Base-by-base conservation (phyloP, 1,140 invertebrate genomes). In the Pogonognathellus flavescens region DNA sequence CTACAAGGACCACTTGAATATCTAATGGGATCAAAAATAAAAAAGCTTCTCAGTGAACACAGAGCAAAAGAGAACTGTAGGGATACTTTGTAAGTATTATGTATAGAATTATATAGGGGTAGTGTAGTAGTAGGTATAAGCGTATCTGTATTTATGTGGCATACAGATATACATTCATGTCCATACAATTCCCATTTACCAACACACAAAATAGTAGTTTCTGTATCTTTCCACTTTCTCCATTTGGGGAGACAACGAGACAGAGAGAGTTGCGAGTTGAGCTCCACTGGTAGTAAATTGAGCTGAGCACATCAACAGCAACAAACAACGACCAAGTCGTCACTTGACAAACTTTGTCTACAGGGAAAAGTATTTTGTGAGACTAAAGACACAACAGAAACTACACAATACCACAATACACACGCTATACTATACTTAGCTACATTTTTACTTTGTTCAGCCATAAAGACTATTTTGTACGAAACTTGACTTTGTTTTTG, bases 1-100 rank as follows among this genome's bases (percentile, higher is more conserved):
- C 72, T 41, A 80, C 72, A 80, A 80, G 72, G 72, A 80, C 72
- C 72, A 80, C 72, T 80, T 80, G 72, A 80, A 80, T 80, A 80
- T 5, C 72, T 52, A 80, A 53, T 80, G 50, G 72, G 72, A 80
- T 80, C 72, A 80, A 59, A 31, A 81, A 52, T 22, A 57, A 53
- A 53, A 82, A 80, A 55, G 31, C 50, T 52, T 13, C 52, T 10
- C 22, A 11, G 62, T 66, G 22, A 25, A 66, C 62, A 66, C 31
- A 31, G 62, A 66, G 22, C 20, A 13, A 10, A 31, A 31, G 10
- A 13, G 22, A 14, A 25, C 14, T 13, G n/a, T n/a, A 20, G 20
- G 3, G 20, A 31, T 22, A 41, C 31, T 41, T 41, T 41, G 31
- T 41, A 41, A 41, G 2, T 6, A 41, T 11, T 66, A 31, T 66